Conservation (phyloP, 2,888 invertebrate genomes). For the Miltochrista miniata region DNA sequence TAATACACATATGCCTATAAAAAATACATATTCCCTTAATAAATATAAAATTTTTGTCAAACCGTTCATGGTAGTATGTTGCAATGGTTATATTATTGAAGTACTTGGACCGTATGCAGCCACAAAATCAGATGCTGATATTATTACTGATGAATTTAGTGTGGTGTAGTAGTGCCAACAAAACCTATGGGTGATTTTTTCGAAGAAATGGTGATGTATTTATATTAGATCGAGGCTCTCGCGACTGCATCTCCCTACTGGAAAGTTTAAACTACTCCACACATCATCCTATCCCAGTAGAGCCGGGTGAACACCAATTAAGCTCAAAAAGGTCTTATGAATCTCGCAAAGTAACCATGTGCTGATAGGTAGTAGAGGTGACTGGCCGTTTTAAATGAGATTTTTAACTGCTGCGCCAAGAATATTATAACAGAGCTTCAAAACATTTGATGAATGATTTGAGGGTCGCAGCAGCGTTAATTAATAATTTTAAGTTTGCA, state of each 20-base stretch:
- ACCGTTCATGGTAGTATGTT: slow-evolving; percentile 19
- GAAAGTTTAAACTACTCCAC: background rate
- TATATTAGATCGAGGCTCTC: slow-evolving; percentile 3
- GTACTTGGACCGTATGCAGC: slow-evolving; percentile 16
- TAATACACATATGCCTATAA: slow-evolving; percentile 7
- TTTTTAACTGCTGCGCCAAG: slow-evolving; percentile 14
- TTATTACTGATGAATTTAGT: background rate
- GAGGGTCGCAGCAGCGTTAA: slow-evolving; percentile 9
- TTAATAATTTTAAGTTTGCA: slow-evolving; percentile 4
- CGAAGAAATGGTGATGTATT: slow-evolving; percentile 1
- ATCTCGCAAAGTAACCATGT: slow-evolving; percentile 9
- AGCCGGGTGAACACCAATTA: slow-evolving; percentile 7
- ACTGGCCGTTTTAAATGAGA: slow-evolving; percentile 14
- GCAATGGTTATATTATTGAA: slow-evolving; percentile 24
- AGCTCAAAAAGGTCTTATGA: slow-evolving; percentile 6
- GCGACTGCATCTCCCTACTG: background rate
- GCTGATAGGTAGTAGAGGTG: slow-evolving; percentile 9
- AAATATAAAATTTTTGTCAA: slow-evolving; percentile 12
- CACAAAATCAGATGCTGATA: slow-evolving; percentile 3
- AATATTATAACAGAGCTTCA: slow-evolving; percentile 7
- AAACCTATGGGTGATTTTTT: background rate
- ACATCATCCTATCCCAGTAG: slow-evolving; percentile 1
- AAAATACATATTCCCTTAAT: background rate
- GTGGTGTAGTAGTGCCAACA: too few relatives aligned
- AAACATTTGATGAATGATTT: slow-evolving; percentile 8